Percentiles rank a stretch among this genome's conserved stretches.
Conservation (phyloP, 2,113 vertebrate genomes). For the Apteryx owenii region DNA sequence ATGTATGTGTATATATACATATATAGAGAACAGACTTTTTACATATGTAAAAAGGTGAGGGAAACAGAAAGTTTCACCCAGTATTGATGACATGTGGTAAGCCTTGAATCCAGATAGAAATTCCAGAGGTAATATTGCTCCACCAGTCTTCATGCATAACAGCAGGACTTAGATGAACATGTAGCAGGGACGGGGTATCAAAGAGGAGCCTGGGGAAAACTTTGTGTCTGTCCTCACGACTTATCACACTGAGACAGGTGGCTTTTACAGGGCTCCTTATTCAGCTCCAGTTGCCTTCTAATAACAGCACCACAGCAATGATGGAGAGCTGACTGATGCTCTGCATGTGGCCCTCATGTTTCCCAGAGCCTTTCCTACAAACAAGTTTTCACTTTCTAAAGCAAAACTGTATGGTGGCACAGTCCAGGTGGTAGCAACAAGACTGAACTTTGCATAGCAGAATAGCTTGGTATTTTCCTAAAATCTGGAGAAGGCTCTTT, state of each 20-base stretch:
- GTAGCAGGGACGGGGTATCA: not conserved
- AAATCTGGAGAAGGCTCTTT: not conserved
- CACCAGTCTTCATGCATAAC: not conserved
- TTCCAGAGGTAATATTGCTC: not conserved
- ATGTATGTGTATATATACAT: no score
- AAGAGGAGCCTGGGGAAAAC: conserved; percentile 17
- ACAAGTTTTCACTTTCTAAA: not conserved
- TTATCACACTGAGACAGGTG: conserved; percentile 28
- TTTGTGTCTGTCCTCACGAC: not conserved
- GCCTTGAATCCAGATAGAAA: not conserved
- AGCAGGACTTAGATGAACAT: not conserved
- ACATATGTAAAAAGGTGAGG: not conserved
- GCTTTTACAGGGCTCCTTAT: conserved; percentile 44
- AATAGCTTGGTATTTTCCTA: not conserved
- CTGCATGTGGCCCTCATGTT: conserved; percentile 29
- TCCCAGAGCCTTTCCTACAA: not conserved
- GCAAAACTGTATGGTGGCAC: not conserved
- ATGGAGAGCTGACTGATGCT: conserved; percentile 9
- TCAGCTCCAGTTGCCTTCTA: not conserved
- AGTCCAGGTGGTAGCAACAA: not conserved
- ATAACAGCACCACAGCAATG: not conserved
- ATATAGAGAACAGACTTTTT: not conserved
- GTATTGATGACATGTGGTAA: not conserved
- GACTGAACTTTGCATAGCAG: not conserved
- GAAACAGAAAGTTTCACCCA: not conserved